phyloP scores from a whole-genome alignment of 37 sponge, comb jelly and placozoan genomes.

The Spongilla lacustris region DNA sequence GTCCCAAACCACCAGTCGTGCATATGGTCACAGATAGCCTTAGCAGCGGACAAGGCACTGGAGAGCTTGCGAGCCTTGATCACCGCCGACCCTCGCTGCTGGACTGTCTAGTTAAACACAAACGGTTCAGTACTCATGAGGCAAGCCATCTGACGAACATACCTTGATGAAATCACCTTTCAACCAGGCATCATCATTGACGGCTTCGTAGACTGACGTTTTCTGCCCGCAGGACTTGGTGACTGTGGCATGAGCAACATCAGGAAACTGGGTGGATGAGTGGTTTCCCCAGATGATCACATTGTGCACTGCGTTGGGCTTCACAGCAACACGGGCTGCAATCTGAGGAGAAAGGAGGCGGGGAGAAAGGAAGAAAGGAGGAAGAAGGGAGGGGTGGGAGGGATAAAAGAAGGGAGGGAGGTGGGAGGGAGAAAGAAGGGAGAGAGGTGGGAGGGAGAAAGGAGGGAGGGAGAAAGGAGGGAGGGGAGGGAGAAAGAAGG shows the following conservation, averaged over 20 bases:
- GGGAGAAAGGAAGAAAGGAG: neutral
- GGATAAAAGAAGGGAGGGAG: neutral
- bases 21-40: constrained; percentile 97
- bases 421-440: neutral
- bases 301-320: constrained; percentile 71
- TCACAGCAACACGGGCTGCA: constrained; percentile 72
- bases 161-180: constrained; percentile 96
- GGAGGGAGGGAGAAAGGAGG: too few species aligned
- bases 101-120: constrained; percentile 78
- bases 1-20: constrained; percentile 97
- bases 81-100: constrained; percentile 92
- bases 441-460: neutral
- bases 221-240: constrained; percentile 19
- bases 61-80: constrained; percentile 93
- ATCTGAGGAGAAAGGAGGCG: too few species aligned
- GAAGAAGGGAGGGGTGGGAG: neutral
- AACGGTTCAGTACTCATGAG: neutral
- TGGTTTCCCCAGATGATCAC: constrained; percentile 99
- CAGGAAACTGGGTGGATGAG: constrained; percentile 99
- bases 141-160: neutral
- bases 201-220: constrained; percentile 58
- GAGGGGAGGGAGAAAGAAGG: too few species aligned
- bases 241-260: constrained; percentile 84
- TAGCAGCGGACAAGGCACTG: constrained; percentile 98
- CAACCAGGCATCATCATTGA: constrained; percentile 95